These are phyloP conservation scores for Agrilus mali DNA, from an alignment of 2,888 invertebrate species.

Conservation along the genomic window DNA sequence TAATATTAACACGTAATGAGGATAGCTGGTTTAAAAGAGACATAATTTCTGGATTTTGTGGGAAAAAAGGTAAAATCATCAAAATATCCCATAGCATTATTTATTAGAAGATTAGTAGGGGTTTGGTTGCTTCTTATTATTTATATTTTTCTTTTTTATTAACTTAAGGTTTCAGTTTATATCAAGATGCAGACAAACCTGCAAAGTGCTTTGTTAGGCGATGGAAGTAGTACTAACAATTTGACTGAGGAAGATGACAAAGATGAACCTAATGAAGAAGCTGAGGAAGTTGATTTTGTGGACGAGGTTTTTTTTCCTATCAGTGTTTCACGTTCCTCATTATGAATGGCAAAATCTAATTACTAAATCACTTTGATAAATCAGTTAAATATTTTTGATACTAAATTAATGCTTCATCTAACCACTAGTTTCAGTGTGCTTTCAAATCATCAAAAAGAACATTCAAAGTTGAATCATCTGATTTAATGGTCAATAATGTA, in stretches of 20 bases:
- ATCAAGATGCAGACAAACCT: conserved; percentile 35
- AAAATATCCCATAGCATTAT: not conserved
- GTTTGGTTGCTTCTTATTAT: no score
- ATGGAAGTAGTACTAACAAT: conserved; percentile 27
- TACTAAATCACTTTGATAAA: not conserved
- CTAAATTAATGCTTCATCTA: not conserved
- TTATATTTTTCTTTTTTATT: no score
- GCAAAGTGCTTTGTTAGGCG: conserved; percentile 34
- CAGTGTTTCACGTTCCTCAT: conserved; percentile 8
- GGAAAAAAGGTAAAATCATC: not conserved
- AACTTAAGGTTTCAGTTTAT: conserved; percentile 8
- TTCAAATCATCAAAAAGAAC: no score
- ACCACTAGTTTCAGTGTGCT: no score
- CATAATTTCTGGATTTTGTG: no score
- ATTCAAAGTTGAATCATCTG: no score
- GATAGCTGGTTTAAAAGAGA: conserved; percentile 13
- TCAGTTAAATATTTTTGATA: not conserved
- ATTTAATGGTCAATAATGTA: no score
- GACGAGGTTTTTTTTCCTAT: conserved; percentile 36
- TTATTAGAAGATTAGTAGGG: no score
- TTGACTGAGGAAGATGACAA: conserved; percentile 29
- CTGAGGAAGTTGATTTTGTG: conserved; percentile 41
- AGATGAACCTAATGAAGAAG: conserved; percentile 41
- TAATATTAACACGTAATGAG: no score
- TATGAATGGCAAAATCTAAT: conserved; percentile 1